These are phyloP conservation scores for Scaptomyza caliginosa DNA, from an alignment of 2,888 invertebrate species.

Conservation along the genomic window DNA sequence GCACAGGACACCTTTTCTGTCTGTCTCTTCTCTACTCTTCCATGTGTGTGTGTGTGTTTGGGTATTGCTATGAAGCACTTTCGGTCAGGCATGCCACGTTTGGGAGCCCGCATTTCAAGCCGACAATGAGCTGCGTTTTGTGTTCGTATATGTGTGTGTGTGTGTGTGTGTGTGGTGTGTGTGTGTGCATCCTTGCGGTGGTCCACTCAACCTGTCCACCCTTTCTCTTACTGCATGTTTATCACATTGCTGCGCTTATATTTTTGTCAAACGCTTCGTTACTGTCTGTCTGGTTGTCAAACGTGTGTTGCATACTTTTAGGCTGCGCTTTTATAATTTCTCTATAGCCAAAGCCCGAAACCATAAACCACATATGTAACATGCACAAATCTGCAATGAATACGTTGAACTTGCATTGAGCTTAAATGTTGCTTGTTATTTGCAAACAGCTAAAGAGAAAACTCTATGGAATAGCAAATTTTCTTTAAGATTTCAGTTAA, in stretches of 20 bases:
- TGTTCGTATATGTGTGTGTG: constrained; percentile 7
- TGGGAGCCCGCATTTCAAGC: constrained; percentile 39
- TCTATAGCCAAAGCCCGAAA: constrained; percentile 17
- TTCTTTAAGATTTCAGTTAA: too few species aligned
- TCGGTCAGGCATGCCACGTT: constrained; percentile 56
- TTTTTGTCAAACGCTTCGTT: constrained; percentile 64
- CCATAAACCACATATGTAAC: constrained; percentile 34
- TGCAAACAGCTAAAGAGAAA: too few species aligned
- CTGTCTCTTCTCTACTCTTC: neutral
- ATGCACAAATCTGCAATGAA: constrained; percentile 40
- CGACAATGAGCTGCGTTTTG: constrained; percentile 75
- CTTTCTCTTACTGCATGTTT: too few species aligned
- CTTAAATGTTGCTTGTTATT: constrained; percentile 12
- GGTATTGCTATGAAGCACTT: constrained; percentile 48
- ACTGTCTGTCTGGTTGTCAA: constrained; percentile 58
- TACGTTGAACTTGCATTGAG: constrained; percentile 29
- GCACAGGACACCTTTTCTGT: constrained; percentile 67
- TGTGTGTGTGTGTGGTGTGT: neutral
- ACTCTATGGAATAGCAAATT: too few species aligned
- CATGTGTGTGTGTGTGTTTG: constrained; percentile 5
- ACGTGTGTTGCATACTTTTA: constrained; percentile 70
- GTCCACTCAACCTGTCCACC: constrained; percentile 29
- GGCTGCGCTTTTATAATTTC: constrained; percentile 47
- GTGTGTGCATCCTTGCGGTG: constrained; percentile 70
- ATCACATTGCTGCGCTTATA: constrained; percentile 17